Evolutionary conservation across 2,888 invertebrate genomes (phyloP).

Genomic region (Habroteleia sp.): DNA sequence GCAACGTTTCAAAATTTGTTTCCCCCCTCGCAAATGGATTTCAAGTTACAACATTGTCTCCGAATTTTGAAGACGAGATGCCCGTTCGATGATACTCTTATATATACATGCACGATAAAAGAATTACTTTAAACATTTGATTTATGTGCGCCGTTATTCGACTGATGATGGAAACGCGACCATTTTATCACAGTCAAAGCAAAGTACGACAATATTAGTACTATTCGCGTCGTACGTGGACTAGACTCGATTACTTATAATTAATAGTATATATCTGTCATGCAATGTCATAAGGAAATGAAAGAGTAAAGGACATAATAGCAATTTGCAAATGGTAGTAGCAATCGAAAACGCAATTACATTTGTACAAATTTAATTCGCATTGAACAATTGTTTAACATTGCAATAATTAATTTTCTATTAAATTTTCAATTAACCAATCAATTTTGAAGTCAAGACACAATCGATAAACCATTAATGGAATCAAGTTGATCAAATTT

Average conservation of each 20-base stretch:
- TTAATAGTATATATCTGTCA: slow-evolving; percentile 73
- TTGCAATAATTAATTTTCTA: too few species aligned
- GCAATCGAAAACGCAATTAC: slow-evolving; percentile 20
- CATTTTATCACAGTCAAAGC: slow-evolving; percentile 77
- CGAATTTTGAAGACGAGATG: slow-evolving; percentile 56
- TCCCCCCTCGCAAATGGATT: too few species aligned
- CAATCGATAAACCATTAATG: too few species aligned
- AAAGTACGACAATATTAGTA: slow-evolving; percentile 69
- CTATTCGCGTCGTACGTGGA: slow-evolving; percentile 79
- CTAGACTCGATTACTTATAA: slow-evolving; percentile 81
- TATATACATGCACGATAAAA: slow-evolving; percentile 21
- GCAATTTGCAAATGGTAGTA: slow-evolving; percentile 57
- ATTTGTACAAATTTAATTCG: too few species aligned
- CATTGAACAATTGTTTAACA: too few species aligned
- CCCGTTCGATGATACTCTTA: slow-evolving; percentile 20
- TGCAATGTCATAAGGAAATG: slow-evolving; percentile 74
- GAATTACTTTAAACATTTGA: slow-evolving; percentile 25
- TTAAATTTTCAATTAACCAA: too few species aligned
- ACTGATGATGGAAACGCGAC: slow-evolving; percentile 66
- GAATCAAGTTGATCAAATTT: too few species aligned
- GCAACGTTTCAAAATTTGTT: too few species aligned
- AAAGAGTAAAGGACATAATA: slow-evolving; percentile 64
- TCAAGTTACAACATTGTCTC: slow-evolving; percentile 7
- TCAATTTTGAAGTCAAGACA: too few species aligned
- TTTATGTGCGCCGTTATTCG: slow-evolving; percentile 52